Conservation (phyloP, 2,797 vertebrate species). For the Sandelia bainsii region DNA sequence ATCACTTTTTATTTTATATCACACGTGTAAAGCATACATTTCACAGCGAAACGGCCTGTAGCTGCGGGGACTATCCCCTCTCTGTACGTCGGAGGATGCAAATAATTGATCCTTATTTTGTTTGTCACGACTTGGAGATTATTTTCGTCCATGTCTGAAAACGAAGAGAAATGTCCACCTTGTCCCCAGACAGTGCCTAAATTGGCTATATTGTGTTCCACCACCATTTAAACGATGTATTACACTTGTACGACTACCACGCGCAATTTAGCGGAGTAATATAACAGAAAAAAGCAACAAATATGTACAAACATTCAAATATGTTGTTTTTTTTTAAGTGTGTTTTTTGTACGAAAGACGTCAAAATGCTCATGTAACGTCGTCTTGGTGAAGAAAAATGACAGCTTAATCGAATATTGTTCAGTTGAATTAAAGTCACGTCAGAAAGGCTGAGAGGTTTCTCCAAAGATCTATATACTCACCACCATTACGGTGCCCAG, state of each 20-base stretch:
- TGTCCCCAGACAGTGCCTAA: too few species aligned
- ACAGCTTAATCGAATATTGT: accelerated
- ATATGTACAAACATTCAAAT: not conserved
- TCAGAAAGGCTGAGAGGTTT: not conserved
- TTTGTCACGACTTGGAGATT: constrained; percentile 19
- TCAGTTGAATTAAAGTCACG: not conserved
- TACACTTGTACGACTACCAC: not conserved
- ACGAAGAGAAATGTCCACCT: not conserved
- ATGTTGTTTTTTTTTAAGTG: accelerated
- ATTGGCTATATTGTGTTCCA: not conserved
- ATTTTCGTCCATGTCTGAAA: not conserved
- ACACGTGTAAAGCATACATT: not conserved
- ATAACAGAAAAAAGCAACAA: not conserved
- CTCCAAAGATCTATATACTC: constrained; percentile 54
- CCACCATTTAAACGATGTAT: not conserved
- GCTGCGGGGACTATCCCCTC: not conserved
- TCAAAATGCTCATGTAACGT: accelerated
- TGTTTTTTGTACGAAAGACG: not conserved
- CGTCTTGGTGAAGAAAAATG: too few species aligned
- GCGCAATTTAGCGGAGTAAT: constrained; percentile 32
- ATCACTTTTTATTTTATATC: not conserved
- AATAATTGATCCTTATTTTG: not conserved
- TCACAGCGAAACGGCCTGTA: constrained; percentile 2
- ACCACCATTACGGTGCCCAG: constrained; percentile 81
- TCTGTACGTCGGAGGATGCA: not conserved